Percentiles rank a stretch among this genome's conserved stretches.
These are phyloP conservation scores for Elanoides forficatus DNA, from an alignment of 2,113 vertebrate species.

Conservation along the genomic window DNA sequence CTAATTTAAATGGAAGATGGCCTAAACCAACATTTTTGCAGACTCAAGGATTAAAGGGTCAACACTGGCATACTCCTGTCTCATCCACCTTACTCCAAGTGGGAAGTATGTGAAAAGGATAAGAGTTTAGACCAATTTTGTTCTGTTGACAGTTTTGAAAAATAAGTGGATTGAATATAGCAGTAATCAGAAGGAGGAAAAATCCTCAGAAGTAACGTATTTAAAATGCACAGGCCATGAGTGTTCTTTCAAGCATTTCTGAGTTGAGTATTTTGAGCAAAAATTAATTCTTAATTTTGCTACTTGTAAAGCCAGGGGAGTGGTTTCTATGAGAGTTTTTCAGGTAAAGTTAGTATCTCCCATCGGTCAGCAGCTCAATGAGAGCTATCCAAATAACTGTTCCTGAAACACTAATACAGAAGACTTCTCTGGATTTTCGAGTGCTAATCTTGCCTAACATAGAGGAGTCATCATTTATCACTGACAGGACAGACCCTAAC, in stretches of 20 bases:
- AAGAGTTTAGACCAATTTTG: not conserved
- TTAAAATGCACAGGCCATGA: not conserved
- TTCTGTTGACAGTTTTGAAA: not conserved
- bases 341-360: not conserved
- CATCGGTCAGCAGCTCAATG: not conserved
- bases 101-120: not conserved
- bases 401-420: not conserved
- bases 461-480: not conserved
- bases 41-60: not conserved
- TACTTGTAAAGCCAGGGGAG: not conserved
- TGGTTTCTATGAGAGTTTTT: not conserved
- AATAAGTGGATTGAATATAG: not conserved
- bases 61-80: not conserved
- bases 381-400: not conserved
- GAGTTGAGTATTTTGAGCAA: not conserved
- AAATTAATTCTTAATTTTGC: not conserved
- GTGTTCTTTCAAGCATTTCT: not conserved
- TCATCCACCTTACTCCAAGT: not conserved
- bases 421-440: not conserved
- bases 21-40: not conserved
- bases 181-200: not conserved
- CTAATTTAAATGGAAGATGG: not conserved
- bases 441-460: not conserved
- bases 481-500: not conserved
- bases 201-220: not conserved